Conservation (phyloP, 2,797 vertebrate genomes). For the Podarcis lilfordi region DNA sequence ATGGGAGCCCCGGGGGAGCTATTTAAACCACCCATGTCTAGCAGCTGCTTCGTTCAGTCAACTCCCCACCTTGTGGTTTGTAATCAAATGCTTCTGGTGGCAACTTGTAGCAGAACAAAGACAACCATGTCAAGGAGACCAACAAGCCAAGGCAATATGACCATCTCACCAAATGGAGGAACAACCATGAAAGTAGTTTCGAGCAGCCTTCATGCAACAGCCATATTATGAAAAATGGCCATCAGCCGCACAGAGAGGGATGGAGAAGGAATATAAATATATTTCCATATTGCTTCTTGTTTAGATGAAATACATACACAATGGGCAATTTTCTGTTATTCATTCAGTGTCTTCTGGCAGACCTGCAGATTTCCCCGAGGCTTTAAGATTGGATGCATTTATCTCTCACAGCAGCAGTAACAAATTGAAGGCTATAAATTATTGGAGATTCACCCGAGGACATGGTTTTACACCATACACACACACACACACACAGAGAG, state of each 20-base stretch:
- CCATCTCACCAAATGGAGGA: not conserved
- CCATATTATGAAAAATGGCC: not conserved
- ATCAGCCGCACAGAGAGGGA: not conserved
- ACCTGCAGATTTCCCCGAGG: not conserved
- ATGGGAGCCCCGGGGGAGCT: not conserved
- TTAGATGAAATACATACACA: conserved; percentile 22
- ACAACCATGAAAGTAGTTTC: not conserved
- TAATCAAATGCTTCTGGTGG: not conserved
- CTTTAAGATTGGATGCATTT: conserved; percentile 21
- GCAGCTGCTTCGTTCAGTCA: not conserved
- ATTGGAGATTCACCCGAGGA: conserved; percentile 26
- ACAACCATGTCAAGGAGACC: not conserved
- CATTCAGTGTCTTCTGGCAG: conserved; percentile 26
- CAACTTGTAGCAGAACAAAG: not conserved
- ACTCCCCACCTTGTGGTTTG: not conserved
- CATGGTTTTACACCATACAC: conserved; percentile 10
- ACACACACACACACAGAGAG: not conserved
- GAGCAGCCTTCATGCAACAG: not conserved
- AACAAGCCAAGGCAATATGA: not conserved
- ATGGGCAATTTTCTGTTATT: not conserved
- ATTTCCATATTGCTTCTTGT: not conserved
- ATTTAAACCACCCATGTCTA: not conserved
- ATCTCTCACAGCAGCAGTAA: conserved; percentile 3
- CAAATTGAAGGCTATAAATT: conserved; percentile 22
- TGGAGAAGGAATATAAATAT: not conserved